Conservation (phyloP, 2,113 vertebrate species). For the Propithecus coquereli region DNA sequence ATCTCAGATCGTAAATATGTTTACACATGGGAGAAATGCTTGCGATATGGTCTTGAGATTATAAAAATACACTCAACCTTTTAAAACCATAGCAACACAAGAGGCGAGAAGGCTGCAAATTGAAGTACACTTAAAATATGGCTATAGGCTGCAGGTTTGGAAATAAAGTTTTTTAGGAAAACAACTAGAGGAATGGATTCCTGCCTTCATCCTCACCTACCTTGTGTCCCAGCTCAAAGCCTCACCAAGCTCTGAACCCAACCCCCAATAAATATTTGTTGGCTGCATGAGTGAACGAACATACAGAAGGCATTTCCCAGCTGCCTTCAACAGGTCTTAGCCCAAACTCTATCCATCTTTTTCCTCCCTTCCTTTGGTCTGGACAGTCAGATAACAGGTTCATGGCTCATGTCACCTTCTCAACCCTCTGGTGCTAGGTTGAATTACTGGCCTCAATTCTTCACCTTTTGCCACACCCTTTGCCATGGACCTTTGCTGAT, state of each 20-base stretch:
- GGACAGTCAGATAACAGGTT: neutral
- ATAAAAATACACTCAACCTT: slow-evolving; percentile 53
- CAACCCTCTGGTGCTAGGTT: fast-evolving
- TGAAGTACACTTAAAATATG: neutral
- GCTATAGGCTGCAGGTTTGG: neutral
- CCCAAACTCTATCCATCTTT: no score
- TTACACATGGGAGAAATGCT: neutral
- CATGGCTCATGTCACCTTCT: neutral
- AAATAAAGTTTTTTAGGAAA: neutral
- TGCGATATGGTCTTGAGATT: neutral
- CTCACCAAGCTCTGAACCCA: neutral
- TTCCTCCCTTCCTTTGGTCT: neutral
- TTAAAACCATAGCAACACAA: slow-evolving; percentile 55
- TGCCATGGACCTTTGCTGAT: neutral
- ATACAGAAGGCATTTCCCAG: fast-evolving
- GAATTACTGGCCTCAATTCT: neutral
- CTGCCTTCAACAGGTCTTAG: neutral
- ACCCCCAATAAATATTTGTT: fast-evolving
- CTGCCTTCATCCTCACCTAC: neutral
- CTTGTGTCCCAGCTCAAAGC: fast-evolving
- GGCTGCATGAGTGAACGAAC: neutral
- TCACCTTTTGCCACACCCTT: neutral
- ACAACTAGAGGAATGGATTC: neutral
- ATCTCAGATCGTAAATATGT: neutral
- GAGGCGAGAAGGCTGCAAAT: neutral